Base-by-base conservation (phyloP, 2,797 vertebrate genomes). In the Chlorospingus flavigularis region DNA sequence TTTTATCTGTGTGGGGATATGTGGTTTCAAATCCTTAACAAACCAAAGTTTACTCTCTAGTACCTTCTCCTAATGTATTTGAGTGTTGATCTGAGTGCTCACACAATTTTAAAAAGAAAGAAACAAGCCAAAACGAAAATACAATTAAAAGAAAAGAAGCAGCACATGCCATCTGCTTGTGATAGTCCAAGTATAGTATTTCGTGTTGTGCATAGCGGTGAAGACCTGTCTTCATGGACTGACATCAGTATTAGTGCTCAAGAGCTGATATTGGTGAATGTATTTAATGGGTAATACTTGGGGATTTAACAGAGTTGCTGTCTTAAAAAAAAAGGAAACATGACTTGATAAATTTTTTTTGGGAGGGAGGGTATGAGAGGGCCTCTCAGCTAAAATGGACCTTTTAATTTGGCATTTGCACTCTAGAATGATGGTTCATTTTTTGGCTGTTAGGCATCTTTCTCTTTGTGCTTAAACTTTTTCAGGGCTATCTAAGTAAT, bases 171-270 rank as follows among this genome's bases (percentile, higher is more conserved):
- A 15, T 48, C 30, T 70, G n/a, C 25, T 43, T 63, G 11, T 55
- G 31, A 5, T 35, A 61, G 28, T 39, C 25, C 31, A 35, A 21
- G 8, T 40, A 6, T 24, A 23, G 31, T 48, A 17, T 45, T 45
- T 18, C 2, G 7, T 45, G 6, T 61, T 48, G 10, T 68, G 10
- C 24, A 3, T 1, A 3, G 58, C 5, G 1, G 11, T 20, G 4
- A 90, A 66, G n/a, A 30, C 45, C 26, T 48, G 7, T 48, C 10
- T 66, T 74, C 10, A 14, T 42, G 33, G 25, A 12, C 25, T 84
- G 30, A 5, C 1, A 17, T 63, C 50, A 19, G 4, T 57, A 17
- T 15, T 25, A 37, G 31, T 28, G 51, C 61, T 68, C 33, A 84
- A 55, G 60, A 65, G n/a, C 13, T 40, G 25, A 20, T 70, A 25